Conservation (phyloP, 2,113 vertebrate species). For the Diadophis punctatus region DNA sequence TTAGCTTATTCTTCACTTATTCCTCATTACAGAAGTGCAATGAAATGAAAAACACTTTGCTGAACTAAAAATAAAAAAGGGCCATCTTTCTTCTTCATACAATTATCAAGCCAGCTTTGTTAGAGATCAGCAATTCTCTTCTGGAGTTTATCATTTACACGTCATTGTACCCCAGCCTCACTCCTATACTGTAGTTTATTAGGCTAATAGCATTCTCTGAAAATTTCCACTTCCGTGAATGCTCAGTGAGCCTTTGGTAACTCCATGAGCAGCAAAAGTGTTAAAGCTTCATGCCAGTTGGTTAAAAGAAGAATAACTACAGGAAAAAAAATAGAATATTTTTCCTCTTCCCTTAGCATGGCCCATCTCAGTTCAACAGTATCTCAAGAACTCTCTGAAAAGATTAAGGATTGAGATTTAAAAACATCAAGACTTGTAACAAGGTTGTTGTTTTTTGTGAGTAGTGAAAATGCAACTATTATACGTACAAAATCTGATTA, state of each 20-base stretch:
- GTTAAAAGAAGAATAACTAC: background rate
- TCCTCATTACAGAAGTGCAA: background rate
- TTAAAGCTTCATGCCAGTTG: background rate
- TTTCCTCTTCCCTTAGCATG: background rate
- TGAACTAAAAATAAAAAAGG: background rate
- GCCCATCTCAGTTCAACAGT: background rate
- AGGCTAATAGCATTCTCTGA: rapidly evolving
- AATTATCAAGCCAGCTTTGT: background rate
- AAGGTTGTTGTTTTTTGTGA: background rate
- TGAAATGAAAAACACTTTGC: background rate
- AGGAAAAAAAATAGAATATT: background rate
- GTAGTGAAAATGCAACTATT: background rate
- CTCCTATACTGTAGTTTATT: background rate
- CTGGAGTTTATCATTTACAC: background rate
- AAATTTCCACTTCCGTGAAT: slow-evolving; percentile 16
- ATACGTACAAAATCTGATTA: background rate
- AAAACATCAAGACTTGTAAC: background rate
- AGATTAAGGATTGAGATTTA: background rate
- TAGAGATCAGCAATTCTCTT: background rate
- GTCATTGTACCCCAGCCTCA: background rate
- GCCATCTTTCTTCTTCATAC: background rate
- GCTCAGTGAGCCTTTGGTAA: background rate
- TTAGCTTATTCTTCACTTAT: background rate
- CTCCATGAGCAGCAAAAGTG: background rate
- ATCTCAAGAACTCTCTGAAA: background rate